phyloP scores from a whole-genome alignment of 2,888 invertebrate species.

The Sisyra nigra region DNA sequence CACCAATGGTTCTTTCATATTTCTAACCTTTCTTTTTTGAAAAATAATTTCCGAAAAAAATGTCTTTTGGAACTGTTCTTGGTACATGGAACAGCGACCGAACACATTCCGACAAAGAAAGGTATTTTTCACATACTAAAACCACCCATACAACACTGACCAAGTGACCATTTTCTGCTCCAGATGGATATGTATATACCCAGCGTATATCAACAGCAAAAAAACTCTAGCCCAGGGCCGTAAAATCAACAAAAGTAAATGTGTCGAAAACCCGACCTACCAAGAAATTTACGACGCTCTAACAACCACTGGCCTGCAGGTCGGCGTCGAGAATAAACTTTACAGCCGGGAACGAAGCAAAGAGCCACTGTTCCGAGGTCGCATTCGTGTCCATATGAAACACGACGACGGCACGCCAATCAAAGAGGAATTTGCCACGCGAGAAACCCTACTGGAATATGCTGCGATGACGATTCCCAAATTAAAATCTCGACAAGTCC shows the following conservation, averaged over 20 bases:
- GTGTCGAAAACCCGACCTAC: slow-evolving; percentile 90
- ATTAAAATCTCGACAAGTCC: slow-evolving; percentile 57
- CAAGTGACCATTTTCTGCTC: slow-evolving; percentile 15
- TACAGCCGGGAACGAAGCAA: slow-evolving; percentile 84
- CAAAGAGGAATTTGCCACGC: slow-evolving; percentile 51
- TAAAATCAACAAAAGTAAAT: slow-evolving; percentile 63
- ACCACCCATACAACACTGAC: slow-evolving; percentile 11
- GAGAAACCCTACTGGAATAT: slow-evolving; percentile 62
- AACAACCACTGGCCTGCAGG: slow-evolving; percentile 61
- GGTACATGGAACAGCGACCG: slow-evolving; percentile 56
- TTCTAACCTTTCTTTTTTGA: neutral
- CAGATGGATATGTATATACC: slow-evolving; percentile 95
- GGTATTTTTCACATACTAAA: slow-evolving; percentile 29
- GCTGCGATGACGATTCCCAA: slow-evolving; percentile 80
- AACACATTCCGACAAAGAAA: slow-evolving; percentile 63
- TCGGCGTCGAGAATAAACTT: slow-evolving; percentile 84
- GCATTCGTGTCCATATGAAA: slow-evolving; percentile 83
- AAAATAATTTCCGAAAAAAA: neutral
- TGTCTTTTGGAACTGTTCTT: slow-evolving; percentile 14
- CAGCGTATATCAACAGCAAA: slow-evolving; percentile 89
- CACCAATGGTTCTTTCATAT: no score
- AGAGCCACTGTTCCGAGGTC: slow-evolving; percentile 69
- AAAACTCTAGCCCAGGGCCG: slow-evolving; percentile 84
- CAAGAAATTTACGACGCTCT: slow-evolving; percentile 91
- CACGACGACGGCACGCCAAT: slow-evolving; percentile 73